phyloP scores from a whole-genome alignment of 2,888 invertebrate genomes.

The Sipha maydis region DNA sequence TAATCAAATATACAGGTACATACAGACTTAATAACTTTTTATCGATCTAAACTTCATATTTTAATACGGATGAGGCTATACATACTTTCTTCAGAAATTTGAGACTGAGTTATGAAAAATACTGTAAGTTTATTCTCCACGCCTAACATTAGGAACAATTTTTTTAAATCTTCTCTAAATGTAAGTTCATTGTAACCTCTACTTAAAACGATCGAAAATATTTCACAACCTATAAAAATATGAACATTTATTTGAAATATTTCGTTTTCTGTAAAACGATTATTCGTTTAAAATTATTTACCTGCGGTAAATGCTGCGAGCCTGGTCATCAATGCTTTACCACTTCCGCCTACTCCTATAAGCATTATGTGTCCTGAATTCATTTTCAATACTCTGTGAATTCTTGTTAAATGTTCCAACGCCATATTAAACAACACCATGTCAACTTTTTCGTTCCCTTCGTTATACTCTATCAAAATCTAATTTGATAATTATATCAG shows the following conservation, averaged over 20 bases:
- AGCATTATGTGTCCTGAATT: slow-evolving; percentile 85
- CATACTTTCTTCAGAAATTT: slow-evolving; percentile 58
- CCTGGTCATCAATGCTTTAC: slow-evolving; percentile 83
- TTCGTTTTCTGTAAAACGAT: background rate
- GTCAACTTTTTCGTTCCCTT: slow-evolving; percentile 76
- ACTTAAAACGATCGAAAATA: slow-evolving; percentile 70
- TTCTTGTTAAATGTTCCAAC: slow-evolving; percentile 86
- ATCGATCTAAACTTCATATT: background rate
- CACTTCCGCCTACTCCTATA: slow-evolving; percentile 90
- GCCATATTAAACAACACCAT: slow-evolving; percentile 92
- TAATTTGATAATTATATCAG: slow-evolving; percentile 66
- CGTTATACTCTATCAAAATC: slow-evolving; percentile 88
- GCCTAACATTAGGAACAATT: slow-evolving; percentile 80
- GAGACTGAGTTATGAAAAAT: slow-evolving; percentile 51
- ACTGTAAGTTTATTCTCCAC: slow-evolving; percentile 68
- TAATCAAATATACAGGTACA: background rate
- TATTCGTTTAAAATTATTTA: background rate
- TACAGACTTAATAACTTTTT: background rate
- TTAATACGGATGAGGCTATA: background rate
- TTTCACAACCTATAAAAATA: slow-evolving; percentile 44
- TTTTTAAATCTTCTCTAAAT: slow-evolving; percentile 88
- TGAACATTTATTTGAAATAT: background rate
- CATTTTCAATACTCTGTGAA: slow-evolving; percentile 86
- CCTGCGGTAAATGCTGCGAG: slow-evolving; percentile 86
- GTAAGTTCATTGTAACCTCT: slow-evolving; percentile 84